A percentile compares a stretch with the other conserved stretches of the same genome.
Evolutionary conservation across 2,797 vertebrate genomes (phyloP).

Genomic region (Graptemys geographica): DNA sequence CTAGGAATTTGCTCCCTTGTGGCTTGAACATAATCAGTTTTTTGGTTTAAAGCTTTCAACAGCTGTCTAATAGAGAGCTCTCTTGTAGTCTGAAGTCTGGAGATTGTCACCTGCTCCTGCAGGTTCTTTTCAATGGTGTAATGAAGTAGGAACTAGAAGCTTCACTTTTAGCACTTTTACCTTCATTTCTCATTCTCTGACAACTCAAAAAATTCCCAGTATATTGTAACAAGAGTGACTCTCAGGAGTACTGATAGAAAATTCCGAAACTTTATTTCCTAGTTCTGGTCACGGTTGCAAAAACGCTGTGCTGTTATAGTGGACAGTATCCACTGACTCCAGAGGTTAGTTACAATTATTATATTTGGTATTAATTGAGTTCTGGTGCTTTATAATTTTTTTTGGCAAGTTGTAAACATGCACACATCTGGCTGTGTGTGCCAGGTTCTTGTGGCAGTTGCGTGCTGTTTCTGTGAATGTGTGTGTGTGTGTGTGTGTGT

Average conservation of each 20-base stretch:
- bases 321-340: neutral
- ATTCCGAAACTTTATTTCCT: neutral
- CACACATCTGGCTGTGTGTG: neutral
- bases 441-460: neutral
- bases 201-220: neutral
- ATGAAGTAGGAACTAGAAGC: neutral
- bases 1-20: neutral
- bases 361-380: neutral
- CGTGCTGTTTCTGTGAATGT: neutral
- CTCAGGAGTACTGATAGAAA: neutral
- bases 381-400: neutral
- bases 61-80: neutral
- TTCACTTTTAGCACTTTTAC: neutral
- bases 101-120: neutral
- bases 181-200: neutral
- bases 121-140: neutral
- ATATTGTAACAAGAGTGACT: neutral
- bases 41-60: neutral
- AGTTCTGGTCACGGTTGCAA: neutral
- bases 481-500: neutral
- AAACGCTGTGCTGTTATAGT: neutral
- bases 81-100: neutral
- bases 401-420: neutral
- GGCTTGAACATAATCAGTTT: neutral
- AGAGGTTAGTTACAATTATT: neutral